phyloP scores from a whole-genome alignment of 2,797 vertebrate genomes.

The Gila robusta region DNA sequence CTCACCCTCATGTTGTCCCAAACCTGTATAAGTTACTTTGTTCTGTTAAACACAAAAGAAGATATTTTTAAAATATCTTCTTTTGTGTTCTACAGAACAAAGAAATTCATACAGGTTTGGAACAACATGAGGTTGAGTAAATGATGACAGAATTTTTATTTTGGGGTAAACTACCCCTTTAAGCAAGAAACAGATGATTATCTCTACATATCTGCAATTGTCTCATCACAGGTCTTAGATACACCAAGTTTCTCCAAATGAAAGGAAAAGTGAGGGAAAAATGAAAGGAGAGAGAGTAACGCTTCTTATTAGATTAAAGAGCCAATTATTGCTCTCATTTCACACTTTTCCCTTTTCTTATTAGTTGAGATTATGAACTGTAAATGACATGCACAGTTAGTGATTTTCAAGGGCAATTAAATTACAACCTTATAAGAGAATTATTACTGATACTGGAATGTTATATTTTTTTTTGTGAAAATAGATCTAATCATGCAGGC shows the following conservation, averaged over 20 bases:
- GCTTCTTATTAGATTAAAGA: constrained; percentile 40
- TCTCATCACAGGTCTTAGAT: neutral
- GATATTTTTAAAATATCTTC: too few relatives aligned
- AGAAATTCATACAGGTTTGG: neutral
- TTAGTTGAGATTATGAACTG: constrained; percentile 26
- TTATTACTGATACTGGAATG: neutral
- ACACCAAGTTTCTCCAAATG: neutral
- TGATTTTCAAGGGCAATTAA: constrained; percentile 37
- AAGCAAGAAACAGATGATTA: neutral
- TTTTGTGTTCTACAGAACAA: too few relatives aligned
- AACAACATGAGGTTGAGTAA: too few relatives aligned
- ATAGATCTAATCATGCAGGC: neutral
- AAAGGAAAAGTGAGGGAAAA: neutral
- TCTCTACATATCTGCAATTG: neutral
- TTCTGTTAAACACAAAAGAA: too few relatives aligned
- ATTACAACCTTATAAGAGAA: constrained; percentile 17
- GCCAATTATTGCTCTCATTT: constrained; percentile 45
- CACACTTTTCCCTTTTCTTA: constrained; percentile 35
- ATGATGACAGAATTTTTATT: too few relatives aligned
- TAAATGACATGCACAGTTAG: constrained; percentile 31
- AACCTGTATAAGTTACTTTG: too few relatives aligned
- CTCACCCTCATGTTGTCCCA: too few relatives aligned
- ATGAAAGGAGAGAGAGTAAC: constrained; percentile 9
- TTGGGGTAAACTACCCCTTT: neutral
- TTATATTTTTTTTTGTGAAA: neutral